These are phyloP conservation scores for Oedothorax gibbosus DNA, from an alignment of 1,140 invertebrate genomes.

Conservation along the genomic window DNA sequence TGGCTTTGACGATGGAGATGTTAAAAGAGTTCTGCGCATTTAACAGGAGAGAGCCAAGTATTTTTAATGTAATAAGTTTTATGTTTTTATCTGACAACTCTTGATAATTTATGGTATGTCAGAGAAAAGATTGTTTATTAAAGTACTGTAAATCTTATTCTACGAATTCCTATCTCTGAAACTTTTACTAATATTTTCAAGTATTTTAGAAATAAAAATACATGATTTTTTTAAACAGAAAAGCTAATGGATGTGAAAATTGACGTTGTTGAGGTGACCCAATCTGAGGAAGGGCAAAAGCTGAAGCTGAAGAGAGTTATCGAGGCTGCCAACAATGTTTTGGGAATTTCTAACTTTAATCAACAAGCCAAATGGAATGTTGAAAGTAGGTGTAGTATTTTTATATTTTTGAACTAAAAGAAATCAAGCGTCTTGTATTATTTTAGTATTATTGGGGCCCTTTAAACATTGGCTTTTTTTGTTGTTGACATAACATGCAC, in stretches of 20 bases:
- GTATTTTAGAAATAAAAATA: not conserved
- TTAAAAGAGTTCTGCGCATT: no score
- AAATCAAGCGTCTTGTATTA: not conserved
- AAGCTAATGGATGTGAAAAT: conserved; percentile 90
- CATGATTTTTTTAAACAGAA: conserved; percentile 74
- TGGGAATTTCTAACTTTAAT: conserved; percentile 70
- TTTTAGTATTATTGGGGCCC: not conserved
- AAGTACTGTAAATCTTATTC: not conserved
- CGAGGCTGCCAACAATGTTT: conserved; percentile 82
- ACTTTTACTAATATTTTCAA: not conserved
- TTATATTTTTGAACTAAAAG: not conserved
- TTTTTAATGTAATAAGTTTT: not conserved
- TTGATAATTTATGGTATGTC: not conserved
- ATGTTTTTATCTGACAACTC: not conserved
- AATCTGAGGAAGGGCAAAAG: conserved; percentile 97
- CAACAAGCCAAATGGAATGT: conserved; percentile 90
- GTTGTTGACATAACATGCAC: no score
- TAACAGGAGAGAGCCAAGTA: no score
- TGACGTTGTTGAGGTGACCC: conserved; percentile 98
- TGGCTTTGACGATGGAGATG: no score
- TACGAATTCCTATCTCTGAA: no score
- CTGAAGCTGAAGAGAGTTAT: conserved; percentile 93
- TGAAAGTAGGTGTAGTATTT: conserved; percentile 74
- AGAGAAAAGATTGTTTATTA: no score
- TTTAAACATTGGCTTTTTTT: no score